Evolutionary conservation across 2,888 invertebrate species (phyloP), one percentile per base, ranked within the genome.

Genomic region (Rugalucina vietnamica): DNA sequence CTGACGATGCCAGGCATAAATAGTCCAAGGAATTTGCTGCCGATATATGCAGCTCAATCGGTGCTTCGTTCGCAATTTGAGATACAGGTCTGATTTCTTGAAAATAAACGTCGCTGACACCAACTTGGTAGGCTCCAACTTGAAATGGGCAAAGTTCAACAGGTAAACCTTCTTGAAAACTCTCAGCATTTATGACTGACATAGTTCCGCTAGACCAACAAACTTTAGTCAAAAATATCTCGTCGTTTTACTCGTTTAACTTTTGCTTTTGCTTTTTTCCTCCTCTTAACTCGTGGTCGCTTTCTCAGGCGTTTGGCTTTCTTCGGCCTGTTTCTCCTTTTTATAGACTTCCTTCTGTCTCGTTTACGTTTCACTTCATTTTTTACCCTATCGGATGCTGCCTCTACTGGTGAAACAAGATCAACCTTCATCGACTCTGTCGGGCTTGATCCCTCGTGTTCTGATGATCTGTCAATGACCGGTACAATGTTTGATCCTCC

Each of bases 71-170:
- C 1, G 43, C 5, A 18, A 72, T 24, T 43, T 72, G 72, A 4
- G 39, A 39, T 1, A 72, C 24, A 3, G 72, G 72, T 72, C 72
- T 37, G 39, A 72, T 72, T 29, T 72, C 72, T 39, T 72, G 72
- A 49, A 39, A 72, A 27, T 39, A 43, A 10, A 24, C 34, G n/a
- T 72, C 72, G 21, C 27, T 39, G 2, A 72, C 72, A 3, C 8
- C 72, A 29, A 43, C 43, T 43, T 72, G 72, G 12, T 29, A 39
- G 3, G 72, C 39, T 72, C 39, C 39, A 1, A 72, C 24, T n/a
- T 3, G 1, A 43, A 72, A 72, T 37, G 39, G n/a, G 27, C 1
- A 12, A 4, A 43, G 18, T 29, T 72, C 39, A 18, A 1, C 1
- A 27, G 72, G 72, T 24, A 72, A 12, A n/a, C 43, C 72, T 24